These are phyloP conservation scores for Clarias batrachus DNA, from an alignment of 2,113 vertebrate species.

Conservation along the genomic window DNA sequence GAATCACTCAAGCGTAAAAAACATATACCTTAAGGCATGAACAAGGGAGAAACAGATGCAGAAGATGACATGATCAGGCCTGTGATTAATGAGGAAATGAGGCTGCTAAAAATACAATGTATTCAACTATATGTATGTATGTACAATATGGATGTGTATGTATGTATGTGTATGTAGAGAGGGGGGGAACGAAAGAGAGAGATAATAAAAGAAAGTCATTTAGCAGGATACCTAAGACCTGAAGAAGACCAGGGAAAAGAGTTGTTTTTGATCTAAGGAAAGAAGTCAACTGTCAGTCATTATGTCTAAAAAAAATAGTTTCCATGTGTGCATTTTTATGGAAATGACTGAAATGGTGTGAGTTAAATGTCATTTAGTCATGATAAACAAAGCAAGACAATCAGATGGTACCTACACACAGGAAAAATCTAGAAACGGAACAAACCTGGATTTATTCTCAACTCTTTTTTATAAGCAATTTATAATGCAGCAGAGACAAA, in stretches of 20 bases:
- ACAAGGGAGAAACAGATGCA: no score
- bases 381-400: background rate
- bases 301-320: background rate
- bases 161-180: no score
- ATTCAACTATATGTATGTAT: no score
- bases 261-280: background rate
- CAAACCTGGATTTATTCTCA: slow-evolving; percentile 30
- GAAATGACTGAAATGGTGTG: background rate
- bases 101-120: no score
- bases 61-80: no score
- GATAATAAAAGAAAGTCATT: background rate
- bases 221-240: background rate
- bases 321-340: slow-evolving; percentile 4
- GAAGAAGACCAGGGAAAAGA: background rate
- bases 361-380: background rate
- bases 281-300: background rate
- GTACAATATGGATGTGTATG: no score
- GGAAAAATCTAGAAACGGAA: slow-evolving; percentile 34
- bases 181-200: no score
- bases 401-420: slow-evolving; percentile 44
- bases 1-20: no score
- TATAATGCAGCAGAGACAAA: slow-evolving; percentile 49
- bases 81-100: no score
- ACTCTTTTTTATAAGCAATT: slow-evolving; percentile 44
- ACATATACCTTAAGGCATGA: no score